Evolutionary conservation across 2,888 invertebrate species (phyloP).

Genomic region (Globia sparganii): DNA sequence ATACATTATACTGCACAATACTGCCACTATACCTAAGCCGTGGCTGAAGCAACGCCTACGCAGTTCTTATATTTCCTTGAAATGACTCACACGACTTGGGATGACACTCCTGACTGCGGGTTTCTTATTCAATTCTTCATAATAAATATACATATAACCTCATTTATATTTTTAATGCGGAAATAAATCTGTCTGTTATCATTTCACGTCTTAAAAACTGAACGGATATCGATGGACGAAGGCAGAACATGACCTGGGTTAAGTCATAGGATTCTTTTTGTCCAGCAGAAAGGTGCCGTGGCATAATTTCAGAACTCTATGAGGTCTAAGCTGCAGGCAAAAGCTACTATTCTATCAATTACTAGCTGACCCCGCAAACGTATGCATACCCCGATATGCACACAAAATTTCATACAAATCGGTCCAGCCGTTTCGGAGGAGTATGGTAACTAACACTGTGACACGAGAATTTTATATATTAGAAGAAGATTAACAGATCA

Average conservation of each 20-base stretch:
- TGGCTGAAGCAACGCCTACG: slow-evolving; percentile 18
- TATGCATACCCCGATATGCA: too few species aligned
- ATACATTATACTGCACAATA: neutral
- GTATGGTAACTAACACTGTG: too few species aligned
- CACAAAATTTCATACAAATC: too few species aligned
- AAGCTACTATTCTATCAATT: slow-evolving; percentile 3
- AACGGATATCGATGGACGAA: neutral
- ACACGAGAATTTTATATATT: too few species aligned
- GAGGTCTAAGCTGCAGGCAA: too few species aligned
- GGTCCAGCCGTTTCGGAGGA: too few species aligned
- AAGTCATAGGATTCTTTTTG: neutral
- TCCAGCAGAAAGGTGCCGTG: neutral
- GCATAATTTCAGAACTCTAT: neutral
- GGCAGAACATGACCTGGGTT: neutral
- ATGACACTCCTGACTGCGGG: slow-evolving; percentile 18
- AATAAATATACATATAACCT: neutral
- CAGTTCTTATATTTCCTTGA: slow-evolving; percentile 28
- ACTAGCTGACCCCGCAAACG: too few species aligned
- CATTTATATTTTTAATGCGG: too few species aligned
- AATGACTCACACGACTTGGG: slow-evolving; percentile 34
- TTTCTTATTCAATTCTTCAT: slow-evolving; percentile 1
- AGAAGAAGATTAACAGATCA: neutral
- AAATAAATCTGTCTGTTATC: neutral
- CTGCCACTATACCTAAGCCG: slow-evolving; percentile 24
- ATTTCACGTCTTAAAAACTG: neutral